A percentile compares a stretch with the other conserved stretches of the same genome.
Evolutionary conservation across 2,797 vertebrate species (phyloP).

Genomic region (Pogoniulus pusillus): DNA sequence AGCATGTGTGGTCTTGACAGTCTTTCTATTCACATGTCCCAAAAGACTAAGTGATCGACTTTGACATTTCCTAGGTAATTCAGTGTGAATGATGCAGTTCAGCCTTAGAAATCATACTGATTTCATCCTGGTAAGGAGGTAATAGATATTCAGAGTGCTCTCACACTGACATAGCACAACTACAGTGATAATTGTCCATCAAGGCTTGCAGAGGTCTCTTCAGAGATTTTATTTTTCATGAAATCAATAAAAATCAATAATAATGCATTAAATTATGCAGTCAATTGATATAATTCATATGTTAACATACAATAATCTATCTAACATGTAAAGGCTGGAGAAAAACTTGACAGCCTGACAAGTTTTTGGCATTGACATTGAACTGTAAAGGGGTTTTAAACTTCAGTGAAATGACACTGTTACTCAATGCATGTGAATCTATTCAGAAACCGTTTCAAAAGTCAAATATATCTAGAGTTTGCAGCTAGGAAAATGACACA

Average conservation of each 20-base stretch:
- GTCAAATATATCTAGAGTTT: constrained; percentile 30
- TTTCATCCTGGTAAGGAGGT: background rate
- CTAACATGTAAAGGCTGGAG: background rate
- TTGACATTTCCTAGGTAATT: constrained; percentile 37
- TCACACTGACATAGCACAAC: accelerated
- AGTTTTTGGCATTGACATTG: background rate
- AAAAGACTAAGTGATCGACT: constrained; percentile 31
- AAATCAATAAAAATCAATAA: background rate
- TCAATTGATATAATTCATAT: background rate
- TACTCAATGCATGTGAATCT: background rate
- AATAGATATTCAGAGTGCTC: background rate
- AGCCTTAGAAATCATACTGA: background rate
- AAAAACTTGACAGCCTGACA: background rate
- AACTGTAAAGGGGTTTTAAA: background rate
- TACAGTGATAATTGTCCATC: background rate
- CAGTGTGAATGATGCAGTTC: background rate
- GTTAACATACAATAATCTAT: background rate
- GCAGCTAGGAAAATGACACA: constrained; percentile 7
- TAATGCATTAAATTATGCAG: background rate
- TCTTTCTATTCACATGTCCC: constrained; percentile 11
- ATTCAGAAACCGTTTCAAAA: constrained; percentile 56
- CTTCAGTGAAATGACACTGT: background rate
- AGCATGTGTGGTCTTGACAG: constrained; percentile 18
- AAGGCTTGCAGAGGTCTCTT: background rate
- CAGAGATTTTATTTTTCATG: background rate